Evolutionary conservation across 1,140 invertebrate genomes (phyloP).

Genomic region (Eriosoma lanigerum): DNA sequence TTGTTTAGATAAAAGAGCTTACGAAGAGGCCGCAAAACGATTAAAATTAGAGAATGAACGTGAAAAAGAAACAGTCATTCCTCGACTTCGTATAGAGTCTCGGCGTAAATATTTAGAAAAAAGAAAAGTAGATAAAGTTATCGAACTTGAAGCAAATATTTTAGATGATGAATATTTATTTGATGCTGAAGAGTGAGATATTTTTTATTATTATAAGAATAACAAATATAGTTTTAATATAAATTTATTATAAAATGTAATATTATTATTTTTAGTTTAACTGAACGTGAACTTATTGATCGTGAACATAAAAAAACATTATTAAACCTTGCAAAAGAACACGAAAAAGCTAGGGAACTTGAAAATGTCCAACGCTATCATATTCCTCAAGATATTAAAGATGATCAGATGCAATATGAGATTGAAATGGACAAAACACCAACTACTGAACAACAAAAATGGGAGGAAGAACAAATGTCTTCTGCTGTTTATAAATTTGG

Average conservation of each 20-base stretch:
- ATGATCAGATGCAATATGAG: conserved; percentile 80
- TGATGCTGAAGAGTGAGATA: conserved; percentile 76
- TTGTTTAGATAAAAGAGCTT: conserved; percentile 69
- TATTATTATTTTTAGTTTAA: conserved; percentile 67
- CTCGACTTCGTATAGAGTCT: conserved; percentile 85
- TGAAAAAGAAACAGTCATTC: conserved; percentile 76
- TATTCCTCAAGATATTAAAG: conserved; percentile 83
- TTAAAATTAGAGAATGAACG: conserved; percentile 85
- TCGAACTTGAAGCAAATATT: conserved; percentile 93
- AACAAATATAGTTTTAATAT: no score
- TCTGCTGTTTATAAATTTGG: conserved; percentile 93
- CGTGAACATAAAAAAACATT: conserved; percentile 90
- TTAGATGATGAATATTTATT: conserved; percentile 97
- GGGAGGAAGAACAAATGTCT: conserved; percentile 96
- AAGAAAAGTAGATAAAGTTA: conserved; percentile 92
- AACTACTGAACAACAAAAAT: conserved; percentile 93
- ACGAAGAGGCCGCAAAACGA: conserved; percentile 89
- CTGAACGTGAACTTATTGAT: conserved; percentile 79
- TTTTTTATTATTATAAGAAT: conserved; percentile 14
- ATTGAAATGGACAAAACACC: conserved; percentile 82
- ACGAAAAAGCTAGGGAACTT: conserved; percentile 88
- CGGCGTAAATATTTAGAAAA: conserved; percentile 92
- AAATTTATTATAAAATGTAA: not conserved
- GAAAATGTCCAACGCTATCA: conserved; percentile 91
- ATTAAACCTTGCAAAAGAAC: conserved; percentile 88